Evolutionary conservation across 2,888 invertebrate species (phyloP), one percentile per base, ranked within the genome.

Genomic region (Hyles lineata): DNA sequence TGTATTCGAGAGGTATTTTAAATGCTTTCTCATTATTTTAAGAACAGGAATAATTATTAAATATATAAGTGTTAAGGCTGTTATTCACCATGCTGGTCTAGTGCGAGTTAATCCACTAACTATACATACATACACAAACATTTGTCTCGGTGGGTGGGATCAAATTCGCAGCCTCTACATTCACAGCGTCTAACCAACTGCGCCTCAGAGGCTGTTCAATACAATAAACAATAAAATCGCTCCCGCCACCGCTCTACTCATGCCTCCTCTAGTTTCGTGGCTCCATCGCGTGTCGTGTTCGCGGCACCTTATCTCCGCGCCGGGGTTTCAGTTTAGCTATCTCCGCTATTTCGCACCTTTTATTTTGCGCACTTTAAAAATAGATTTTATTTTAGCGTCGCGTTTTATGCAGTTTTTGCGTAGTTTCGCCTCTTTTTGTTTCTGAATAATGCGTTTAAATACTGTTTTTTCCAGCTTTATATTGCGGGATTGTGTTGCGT

Each of bases 271-370:
- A 3, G 55, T 32, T 70, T 70, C 32, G 69, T 52, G 50, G 72
- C 61, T 29, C 43, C 0, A 71, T 58, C n/a, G 21, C 62, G 58
- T 73, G 62, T 32, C 70, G 61, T 73, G 73, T 70, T 35, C 55
- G 29, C 62, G 23, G 52, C 70, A n/a, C 62, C 73, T 70, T 73
- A 75, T 76, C 77, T 72, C 52, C 19, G 52, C 70, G 32, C 35
- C n/a, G 58, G 35, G 60, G 6, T 70, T 61, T 70, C 35, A 73
- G 50, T 25, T 61, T 61, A 15, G 61, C 23, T 70, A 70, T 73
- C 70, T 73, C 6, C 25, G 55, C 61, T 32, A 58, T 62, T 67
- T 23, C 50, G 62, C 55, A 55, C 61, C 52, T 72, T 67, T 61
- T 63, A 72, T 72, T 70, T 52, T 59, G 32, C 55, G 23, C 70